Base-by-base conservation (phyloP, 2,888 invertebrate genomes). In the Drosophila multiciliata region DNA sequence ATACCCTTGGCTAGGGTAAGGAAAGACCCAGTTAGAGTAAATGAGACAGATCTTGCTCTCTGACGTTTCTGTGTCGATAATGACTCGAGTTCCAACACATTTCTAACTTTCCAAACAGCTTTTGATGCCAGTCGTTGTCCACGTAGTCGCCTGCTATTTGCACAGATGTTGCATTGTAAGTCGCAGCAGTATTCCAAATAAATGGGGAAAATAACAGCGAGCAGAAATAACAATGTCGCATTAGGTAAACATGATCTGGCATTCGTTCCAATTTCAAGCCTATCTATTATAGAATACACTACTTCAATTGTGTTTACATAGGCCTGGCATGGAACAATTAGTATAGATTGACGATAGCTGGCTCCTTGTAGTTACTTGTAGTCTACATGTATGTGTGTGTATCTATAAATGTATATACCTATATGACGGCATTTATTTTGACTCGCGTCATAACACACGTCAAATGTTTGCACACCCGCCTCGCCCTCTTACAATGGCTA, bases 361-460 rank as follows among this genome's bases (percentile, higher is more conserved):
- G 54, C 61, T 68, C 40, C 63, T 61, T 33, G 38, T 67, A 67
- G 29, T 42, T 17, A 17, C 8, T 40, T n/a, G 5, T 40, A n/a
- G 20, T 15, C 20, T 40, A 49, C 15, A 20, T 49, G 42, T 26
- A 33, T 52, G 32, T 33, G 60, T 26, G 60, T 29, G 38, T 61
- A 26, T 11, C 23, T 38, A 57, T 57, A 11, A 20, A 38, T 48
- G 33, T 29, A 60, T 23, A 42, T 61, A 32, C 11, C 17, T 42
- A 58, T 53, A 17, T 35, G 17, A 52, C 42, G 60, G 26, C 49
- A 33, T 36, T 55, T 75, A 76, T 79, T 67, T 85, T 85, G 85
- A 80, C 85, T 89, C 83, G 88, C 83, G 90, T 89, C 92, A 91
- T 83, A 91, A 91, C 91, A 91, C 91, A 91, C 91, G 91, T 90